Conservation (phyloP, 2,797 vertebrate genomes). For the Euphonia xanthogaster region DNA sequence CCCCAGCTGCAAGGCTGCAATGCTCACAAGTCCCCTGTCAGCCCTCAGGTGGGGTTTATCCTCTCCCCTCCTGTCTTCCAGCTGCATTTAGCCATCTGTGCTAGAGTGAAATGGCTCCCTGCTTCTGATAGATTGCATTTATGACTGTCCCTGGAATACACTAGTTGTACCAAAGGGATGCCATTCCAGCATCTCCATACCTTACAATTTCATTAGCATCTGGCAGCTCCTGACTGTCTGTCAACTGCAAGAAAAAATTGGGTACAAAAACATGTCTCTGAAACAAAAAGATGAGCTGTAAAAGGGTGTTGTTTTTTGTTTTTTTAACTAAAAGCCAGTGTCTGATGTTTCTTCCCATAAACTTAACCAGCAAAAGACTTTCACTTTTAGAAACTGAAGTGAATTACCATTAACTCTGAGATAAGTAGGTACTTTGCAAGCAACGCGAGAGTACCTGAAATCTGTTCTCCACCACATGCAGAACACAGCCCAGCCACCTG, state of each 20-base stretch:
- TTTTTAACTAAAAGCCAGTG: background rate
- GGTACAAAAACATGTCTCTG: background rate
- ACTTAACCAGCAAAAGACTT: background rate
- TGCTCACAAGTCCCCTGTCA: background rate
- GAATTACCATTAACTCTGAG: background rate
- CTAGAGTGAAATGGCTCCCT: background rate
- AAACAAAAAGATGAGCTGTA: background rate
- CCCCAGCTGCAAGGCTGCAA: background rate
- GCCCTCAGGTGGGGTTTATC: background rate
- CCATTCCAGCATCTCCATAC: background rate
- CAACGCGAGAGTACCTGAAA: background rate
- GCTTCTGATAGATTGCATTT: background rate
- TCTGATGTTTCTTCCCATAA: background rate
- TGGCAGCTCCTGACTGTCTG: background rate
- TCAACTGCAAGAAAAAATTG: background rate
- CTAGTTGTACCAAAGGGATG: slow-evolving; percentile 6
- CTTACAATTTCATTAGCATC: slow-evolving; percentile 1
- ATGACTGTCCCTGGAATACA: background rate
- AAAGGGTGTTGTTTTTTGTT: background rate
- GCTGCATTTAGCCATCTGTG: slow-evolving; percentile 13
- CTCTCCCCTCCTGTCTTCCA: background rate
- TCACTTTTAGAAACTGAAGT: background rate
- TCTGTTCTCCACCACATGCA: background rate
- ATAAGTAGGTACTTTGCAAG: background rate
- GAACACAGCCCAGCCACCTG: background rate